These are phyloP conservation scores for Hippocampus barbouri DNA, from an alignment of 2,113 vertebrate genomes.

Conservation along the genomic window DNA sequence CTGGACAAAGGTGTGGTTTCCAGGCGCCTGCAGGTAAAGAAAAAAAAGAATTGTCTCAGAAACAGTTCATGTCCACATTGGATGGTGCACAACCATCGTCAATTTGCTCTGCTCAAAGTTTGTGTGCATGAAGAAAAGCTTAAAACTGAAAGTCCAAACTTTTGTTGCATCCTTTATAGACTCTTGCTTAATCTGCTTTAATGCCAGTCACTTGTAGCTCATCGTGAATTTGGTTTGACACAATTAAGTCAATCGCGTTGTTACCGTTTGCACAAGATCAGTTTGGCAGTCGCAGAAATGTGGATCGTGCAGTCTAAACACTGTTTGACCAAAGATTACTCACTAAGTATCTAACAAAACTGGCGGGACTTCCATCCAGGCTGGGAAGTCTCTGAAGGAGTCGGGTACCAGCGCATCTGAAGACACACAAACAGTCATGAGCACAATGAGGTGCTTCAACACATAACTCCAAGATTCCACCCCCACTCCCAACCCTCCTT, in stretches of 20 bases:
- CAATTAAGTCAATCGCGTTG: not conserved
- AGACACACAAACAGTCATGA: constrained; percentile 56
- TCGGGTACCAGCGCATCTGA: constrained; percentile 97
- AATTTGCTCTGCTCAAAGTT: not conserved
- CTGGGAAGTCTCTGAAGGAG: constrained; percentile 86
- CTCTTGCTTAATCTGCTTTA: not conserved
- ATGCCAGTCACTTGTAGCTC: not conserved
- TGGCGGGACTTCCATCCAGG: constrained; percentile 97
- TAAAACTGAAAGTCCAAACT: not conserved
- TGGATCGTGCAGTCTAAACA: constrained; percentile 12
- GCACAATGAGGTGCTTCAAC: constrained; percentile 25
- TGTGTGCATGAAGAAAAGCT: too few relatives aligned
- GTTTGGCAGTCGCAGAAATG: constrained; percentile 6
- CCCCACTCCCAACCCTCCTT: not conserved
- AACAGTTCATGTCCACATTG: not conserved
- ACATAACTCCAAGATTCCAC: not conserved
- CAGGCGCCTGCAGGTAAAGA: constrained; percentile 49
- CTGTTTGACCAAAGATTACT: constrained; percentile 62
- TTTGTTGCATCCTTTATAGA: not conserved
- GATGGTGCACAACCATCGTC: not conserved
- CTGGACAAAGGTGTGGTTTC: constrained; percentile 67
- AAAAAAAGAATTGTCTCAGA: constrained; percentile 5
- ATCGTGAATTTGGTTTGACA: not conserved
- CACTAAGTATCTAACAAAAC: constrained; percentile 87
- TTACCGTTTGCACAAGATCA: constrained; percentile 12